These are phyloP conservation scores for Proales similis DNA, from an alignment of 1,140 invertebrate species.

Conservation along the genomic window DNA sequence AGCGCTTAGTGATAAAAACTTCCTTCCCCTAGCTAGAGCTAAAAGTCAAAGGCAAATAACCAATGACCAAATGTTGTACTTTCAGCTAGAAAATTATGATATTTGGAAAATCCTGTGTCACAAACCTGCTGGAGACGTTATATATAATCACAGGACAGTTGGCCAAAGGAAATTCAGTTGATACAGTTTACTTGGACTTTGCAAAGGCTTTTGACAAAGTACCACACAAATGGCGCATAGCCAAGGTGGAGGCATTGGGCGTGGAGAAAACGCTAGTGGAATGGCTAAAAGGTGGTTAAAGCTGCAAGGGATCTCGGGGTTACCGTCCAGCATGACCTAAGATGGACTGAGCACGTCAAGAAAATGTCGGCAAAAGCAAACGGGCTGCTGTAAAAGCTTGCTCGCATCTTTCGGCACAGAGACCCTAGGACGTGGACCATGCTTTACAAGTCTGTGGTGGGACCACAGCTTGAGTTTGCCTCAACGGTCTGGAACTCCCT, in stretches of 20 bases:
- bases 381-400: too few relatives aligned
- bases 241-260: background rate
- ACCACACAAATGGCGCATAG: background rate
- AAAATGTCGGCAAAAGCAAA: too few relatives aligned
- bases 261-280: background rate
- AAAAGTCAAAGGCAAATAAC: too few relatives aligned
- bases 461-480: constrained; percentile 38
- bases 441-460: constrained; percentile 6
- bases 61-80: too few relatives aligned
- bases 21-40: too few relatives aligned
- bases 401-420: too few relatives aligned
- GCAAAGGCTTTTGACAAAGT: constrained; percentile 19
- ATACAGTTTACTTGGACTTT: background rate
- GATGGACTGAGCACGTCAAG: constrained; percentile 38
- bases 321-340: constrained; percentile 25
- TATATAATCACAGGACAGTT: background rate
- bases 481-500: constrained; percentile 39
- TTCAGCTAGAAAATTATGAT: too few relatives aligned
- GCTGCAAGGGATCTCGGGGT: constrained; percentile 26
- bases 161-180: background rate
- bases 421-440: too few relatives aligned
- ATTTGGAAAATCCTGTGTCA: constrained; percentile 36
- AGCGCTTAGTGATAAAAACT: too few relatives aligned
- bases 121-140: constrained; percentile 27
- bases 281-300: background rate